Evolutionary conservation across 2,113 vertebrate genomes (phyloP), one percentile per base, ranked within the genome.

Genomic region (Leptobrachium ailaonicum): DNA sequence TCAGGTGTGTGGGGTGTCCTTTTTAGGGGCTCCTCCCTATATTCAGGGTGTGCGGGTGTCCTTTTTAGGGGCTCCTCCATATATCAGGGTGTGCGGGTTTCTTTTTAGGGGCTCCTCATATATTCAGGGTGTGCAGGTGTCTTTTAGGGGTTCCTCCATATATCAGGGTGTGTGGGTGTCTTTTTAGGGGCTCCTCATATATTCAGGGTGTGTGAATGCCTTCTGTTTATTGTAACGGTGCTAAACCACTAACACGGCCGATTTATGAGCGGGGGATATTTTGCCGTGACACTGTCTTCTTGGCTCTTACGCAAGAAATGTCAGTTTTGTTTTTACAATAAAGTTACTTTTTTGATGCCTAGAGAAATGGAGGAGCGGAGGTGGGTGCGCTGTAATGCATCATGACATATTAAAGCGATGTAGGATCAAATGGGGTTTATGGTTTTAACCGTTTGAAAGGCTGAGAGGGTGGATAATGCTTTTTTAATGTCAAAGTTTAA

Each of bases 361-460:
- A 32, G 4, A 64, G 4, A 71, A 53, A 47, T 41, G 74, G 44
- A 54, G 41, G 2, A 32, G 4, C 9, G 4, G 43, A 8, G 43
- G 41, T 78, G 42, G 44, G 53, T 66, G 77, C 4, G 53, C 53
- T 45, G 13, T 40, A 53, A 56, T 50, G 63, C 60, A 40, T 54
- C 6, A 40, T 60, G 20, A 11, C 50, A 12, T 32, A 40, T 20
- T 12, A 42, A 79, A 63, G 60, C 44, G 9, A 63, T 73, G 56
- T 2, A 7, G 45, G 71, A 66, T 79, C 77, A 72, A 60, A 73
- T 44, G 32, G 13, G 73, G 9, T 62, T 75, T 75, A 63, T 5
- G 14, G 70, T 47, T 60, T 60, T 60, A 60, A 60, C 56, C 13
- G 10, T 60, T 60, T 60, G 1, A 60, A 12, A 13, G 56, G 3